Evolutionary conservation across 2,797 vertebrate species (phyloP).

Genomic region (Poeciliopsis paucimaculata): DNA sequence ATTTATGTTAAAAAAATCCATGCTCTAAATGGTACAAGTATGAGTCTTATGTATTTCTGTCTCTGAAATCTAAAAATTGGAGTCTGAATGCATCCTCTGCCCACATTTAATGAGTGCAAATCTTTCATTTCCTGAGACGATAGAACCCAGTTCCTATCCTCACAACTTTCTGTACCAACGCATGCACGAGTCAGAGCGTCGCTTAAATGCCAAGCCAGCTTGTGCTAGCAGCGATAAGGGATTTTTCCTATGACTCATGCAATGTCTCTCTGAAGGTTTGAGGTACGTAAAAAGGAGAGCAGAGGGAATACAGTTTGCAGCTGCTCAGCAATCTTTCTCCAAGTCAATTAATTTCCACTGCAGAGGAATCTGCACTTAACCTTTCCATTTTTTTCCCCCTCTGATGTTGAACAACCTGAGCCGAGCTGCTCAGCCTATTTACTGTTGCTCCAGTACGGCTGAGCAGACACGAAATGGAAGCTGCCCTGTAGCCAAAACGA

Average conservation of each 20-base stretch:
- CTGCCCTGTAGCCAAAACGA: conserved; percentile 31
- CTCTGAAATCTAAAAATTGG: conserved; percentile 17
- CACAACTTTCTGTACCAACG: conserved; percentile 49
- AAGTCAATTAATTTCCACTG: conserved; percentile 53
- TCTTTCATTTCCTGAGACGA: conserved; percentile 45
- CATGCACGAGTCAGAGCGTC: conserved; percentile 42
- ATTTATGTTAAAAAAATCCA: background rate
- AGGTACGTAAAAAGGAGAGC: conserved; percentile 51
- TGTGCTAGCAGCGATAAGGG: conserved; percentile 69
- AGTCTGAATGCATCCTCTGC: background rate
- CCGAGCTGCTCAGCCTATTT: conserved; percentile 50
- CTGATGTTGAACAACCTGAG: conserved; percentile 30
- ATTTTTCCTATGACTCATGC: conserved; percentile 71
- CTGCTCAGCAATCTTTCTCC: conserved; percentile 57
- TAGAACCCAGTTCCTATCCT: conserved; percentile 44
- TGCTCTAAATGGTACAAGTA: background rate
- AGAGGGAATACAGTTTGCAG: conserved; percentile 51
- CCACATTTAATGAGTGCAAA: conserved; percentile 38
- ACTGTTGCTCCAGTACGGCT: conserved; percentile 34
- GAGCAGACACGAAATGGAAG: conserved; percentile 56
- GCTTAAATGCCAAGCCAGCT: conserved; percentile 64
- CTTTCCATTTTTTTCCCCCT: conserved; percentile 43
- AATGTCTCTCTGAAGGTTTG: conserved; percentile 63
- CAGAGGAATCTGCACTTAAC: conserved; percentile 57
- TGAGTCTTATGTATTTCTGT: background rate